Evolutionary conservation across 2,888 invertebrate species (phyloP).

Genomic region (Drosophila flavopinicola): DNA sequence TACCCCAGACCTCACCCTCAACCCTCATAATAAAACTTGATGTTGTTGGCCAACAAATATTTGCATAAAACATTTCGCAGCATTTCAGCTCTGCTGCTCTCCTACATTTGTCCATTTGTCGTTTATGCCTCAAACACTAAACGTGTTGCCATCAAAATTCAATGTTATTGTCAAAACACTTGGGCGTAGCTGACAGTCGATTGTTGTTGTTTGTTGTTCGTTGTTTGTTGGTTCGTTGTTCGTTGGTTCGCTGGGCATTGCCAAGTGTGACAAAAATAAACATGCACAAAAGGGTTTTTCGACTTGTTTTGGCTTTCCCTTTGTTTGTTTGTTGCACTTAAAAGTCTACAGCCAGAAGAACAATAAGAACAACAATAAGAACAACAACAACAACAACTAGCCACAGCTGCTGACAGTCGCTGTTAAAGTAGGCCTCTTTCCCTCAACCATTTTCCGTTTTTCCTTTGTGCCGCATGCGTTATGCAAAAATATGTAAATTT

Average conservation of each 20-base stretch:
- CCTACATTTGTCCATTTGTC: constrained; percentile 20
- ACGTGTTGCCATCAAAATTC: constrained; percentile 67
- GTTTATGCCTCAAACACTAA: constrained; percentile 42
- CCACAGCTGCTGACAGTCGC: constrained; percentile 47
- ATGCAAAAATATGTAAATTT: constrained; percentile 38
- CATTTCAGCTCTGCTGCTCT: background rate
- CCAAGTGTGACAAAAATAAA: constrained; percentile 50
- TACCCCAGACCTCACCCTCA: background rate
- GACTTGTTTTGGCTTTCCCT: background rate
- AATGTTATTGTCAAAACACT: constrained; percentile 63
- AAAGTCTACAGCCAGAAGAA: constrained; percentile 7
- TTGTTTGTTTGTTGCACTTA: constrained; percentile 33
- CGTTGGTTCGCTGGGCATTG: constrained; percentile 18
- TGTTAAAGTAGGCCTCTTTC: constrained; percentile 5
- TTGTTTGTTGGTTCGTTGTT: too few relatives aligned
- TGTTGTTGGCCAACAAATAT: constrained; percentile 34
- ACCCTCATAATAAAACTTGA: constrained; percentile 45
- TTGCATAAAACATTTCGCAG: constrained; percentile 45
- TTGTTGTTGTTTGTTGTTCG: constrained; percentile 14
- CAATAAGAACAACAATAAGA: constrained; percentile 11
- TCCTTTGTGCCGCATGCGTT: background rate
- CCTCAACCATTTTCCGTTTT: background rate
- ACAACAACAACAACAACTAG: constrained; percentile 21
- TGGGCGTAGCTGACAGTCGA: constrained; percentile 29
- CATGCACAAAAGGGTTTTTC: constrained; percentile 24